Conservation (phyloP, 2,113 vertebrate genomes). For the crab-eating macaque (Macaca fascicularis) region T2T-MFA8v1.1 NC_088380.1:128734501-128735000, state of each 20-base stretch:
- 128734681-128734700: neutral
- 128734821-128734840: neutral
- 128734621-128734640: neutral
- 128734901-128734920: neutral
- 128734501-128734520: too few species aligned
- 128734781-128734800: slow-evolving; percentile 73
- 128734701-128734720: neutral
- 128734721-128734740: neutral
- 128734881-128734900: neutral
- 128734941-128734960: neutral
- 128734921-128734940: neutral
- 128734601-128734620: neutral
- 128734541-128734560: neutral
- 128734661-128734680: neutral
- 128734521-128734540: too few species aligned
- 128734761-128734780: neutral
- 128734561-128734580: neutral
- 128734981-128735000: neutral
- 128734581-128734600: neutral
- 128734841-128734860: neutral
- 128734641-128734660: neutral
- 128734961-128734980: neutral
- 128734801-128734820: slow-evolving; percentile 51
- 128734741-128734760: neutral
- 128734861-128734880: neutral